These are phyloP conservation scores for Dicrurus megarhynchus DNA, from an alignment of 2,113 vertebrate species.

Conservation along the genomic window DNA sequence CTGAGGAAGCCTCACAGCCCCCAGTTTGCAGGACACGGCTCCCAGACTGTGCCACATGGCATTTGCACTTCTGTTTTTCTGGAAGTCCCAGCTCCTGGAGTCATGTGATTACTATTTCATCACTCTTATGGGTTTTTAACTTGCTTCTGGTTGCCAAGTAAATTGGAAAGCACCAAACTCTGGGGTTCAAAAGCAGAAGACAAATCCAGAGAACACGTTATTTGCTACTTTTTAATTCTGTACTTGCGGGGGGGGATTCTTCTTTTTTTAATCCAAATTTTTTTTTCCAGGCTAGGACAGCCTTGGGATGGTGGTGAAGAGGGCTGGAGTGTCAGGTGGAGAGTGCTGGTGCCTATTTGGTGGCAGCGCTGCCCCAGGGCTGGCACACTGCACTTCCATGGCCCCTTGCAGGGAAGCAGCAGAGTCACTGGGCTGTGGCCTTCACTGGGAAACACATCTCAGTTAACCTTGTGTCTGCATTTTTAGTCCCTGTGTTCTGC, in stretches of 20 bases:
- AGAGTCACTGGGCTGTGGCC: not conserved
- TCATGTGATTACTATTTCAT: not conserved
- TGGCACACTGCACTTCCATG: not conserved
- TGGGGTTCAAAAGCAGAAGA: not conserved
- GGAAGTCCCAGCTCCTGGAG: not conserved
- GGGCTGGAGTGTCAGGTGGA: not conserved
- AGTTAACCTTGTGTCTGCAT: not conserved
- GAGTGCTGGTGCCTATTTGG: not conserved
- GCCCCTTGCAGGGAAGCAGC: not conserved
- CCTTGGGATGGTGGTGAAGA: not conserved
- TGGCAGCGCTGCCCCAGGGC: not conserved
- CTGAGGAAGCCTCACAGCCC: not conserved
- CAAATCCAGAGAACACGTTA: not conserved
- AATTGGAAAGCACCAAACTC: not conserved
- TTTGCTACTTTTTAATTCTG: not conserved
- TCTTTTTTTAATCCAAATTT: not conserved
- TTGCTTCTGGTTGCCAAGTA: not conserved
- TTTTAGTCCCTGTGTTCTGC: not conserved
- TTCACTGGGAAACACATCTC: not conserved
- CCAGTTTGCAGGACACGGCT: not conserved
- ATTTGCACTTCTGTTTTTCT: not conserved
- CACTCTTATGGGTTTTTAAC: not conserved
- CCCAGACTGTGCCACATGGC: not conserved
- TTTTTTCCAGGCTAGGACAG: not conserved
- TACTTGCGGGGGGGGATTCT: fast-evolving